Evolutionary conservation across 2,797 vertebrate genomes (phyloP), one percentile per base, ranked within the genome.

Genomic region (Vespertilio murinus): DNA sequence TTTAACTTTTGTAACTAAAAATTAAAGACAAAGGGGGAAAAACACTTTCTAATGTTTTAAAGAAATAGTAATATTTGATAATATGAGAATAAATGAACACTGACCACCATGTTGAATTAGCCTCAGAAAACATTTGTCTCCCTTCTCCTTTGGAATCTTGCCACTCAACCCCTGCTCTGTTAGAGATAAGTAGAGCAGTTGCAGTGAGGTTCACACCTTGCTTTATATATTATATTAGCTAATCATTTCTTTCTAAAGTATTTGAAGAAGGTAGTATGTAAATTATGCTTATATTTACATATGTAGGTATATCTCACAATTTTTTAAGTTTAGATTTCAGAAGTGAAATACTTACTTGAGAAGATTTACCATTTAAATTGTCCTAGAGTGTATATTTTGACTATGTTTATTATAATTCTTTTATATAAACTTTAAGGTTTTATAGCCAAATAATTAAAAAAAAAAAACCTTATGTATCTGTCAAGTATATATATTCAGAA

Each of bases 251-350:
- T 12, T 77, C 23, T 59, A 16, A 74, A 71, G 20, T 88, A 77
- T 91, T 73, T 87, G 56, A 70, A 89, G 5, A 56, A 75, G 25
- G 0, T 65, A n/a, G 30, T 79, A 47, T 90, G 33, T 74, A 5
- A 56, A 33, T 61, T 49, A 35, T 87, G 49, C 9, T 65, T 61
- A 1, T 74, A n/a, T 93, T 64, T 87, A 83, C 9, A 18, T n/a
- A 49, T 56, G 54, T 7, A 67, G 30, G 6, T 61, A 17, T 71
- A 45, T 78, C 54, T 93, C 22, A 42, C 42, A 25, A 89, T 14
- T 20, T 40, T 92, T 80, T 59, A 79, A 80, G 38, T 81, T 94
- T 96, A 83, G 9, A 64, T 93, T 80, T 56, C 42, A 90, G 49
- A 74, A 75, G 52, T 28, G 14, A 78, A 47, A 45, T 91, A 69